phyloP scores from a whole-genome alignment of 1,140 invertebrate species.

The Leptestheria dahalacensis region DNA sequence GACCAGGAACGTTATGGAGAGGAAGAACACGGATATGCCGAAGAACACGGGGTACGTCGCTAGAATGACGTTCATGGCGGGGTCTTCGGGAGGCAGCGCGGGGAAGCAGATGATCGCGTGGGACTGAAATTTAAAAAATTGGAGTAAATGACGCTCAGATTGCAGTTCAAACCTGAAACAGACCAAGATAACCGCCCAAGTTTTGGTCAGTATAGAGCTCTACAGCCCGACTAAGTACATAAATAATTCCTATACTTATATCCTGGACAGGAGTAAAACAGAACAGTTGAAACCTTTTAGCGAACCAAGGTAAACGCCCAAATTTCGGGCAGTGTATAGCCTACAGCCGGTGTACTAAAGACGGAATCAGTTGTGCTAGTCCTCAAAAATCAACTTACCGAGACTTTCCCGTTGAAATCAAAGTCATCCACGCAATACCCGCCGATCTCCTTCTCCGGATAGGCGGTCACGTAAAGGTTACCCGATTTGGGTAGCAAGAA shows the following conservation, averaged over 20 bases:
- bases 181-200: too few species aligned
- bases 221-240: too few species aligned
- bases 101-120: constrained; percentile 10
- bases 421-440: constrained; percentile 5
- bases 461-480: not conserved
- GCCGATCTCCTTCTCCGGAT: not conserved
- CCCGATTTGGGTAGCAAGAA: not conserved
- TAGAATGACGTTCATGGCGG: not conserved
- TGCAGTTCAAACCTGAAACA: too few species aligned
- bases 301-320: too few species aligned
- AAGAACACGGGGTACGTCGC: constrained; percentile 31
- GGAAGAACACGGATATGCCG: constrained; percentile 50
- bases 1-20: constrained; percentile 49
- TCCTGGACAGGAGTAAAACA: too few species aligned
- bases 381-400: not conserved
- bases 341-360: too few species aligned
- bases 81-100: not conserved
- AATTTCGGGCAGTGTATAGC: too few species aligned
- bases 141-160: too few species aligned
- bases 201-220: too few species aligned
- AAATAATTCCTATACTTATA: too few species aligned
- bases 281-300: too few species aligned
- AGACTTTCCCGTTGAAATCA: not conserved
- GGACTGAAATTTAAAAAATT: not conserved
- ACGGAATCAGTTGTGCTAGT: too few species aligned